Evolutionary conservation across 1,140 invertebrate species (phyloP).

Genomic region (Venturia canescens): DNA sequence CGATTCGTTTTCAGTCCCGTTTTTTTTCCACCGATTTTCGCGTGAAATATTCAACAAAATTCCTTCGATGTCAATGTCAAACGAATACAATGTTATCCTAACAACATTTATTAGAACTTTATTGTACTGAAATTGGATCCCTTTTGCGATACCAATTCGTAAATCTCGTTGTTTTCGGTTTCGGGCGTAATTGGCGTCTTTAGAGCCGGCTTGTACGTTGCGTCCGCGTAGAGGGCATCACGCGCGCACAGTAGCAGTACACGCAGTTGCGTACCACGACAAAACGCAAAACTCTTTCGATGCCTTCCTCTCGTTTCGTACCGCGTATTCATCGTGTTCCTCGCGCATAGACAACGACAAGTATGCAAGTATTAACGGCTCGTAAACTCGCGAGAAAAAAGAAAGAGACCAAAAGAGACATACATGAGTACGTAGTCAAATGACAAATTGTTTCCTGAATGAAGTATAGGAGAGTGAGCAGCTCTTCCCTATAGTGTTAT

Average conservation of each 20-base stretch:
- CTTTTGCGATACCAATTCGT: background rate
- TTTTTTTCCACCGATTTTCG: too few relatives aligned
- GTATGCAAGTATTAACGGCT: constrained; percentile 14
- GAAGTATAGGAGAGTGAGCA: constrained; percentile 41
- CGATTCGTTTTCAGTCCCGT: background rate
- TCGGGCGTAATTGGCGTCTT: background rate
- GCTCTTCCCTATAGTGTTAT: constrained; percentile 16
- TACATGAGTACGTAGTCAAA: constrained; percentile 37
- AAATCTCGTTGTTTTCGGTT: too few relatives aligned
- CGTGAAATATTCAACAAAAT: too few relatives aligned
- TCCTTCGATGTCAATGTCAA: too few relatives aligned
- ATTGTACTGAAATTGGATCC: too few relatives aligned
- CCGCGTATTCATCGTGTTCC: constrained; percentile 36
- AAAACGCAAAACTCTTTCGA: constrained; percentile 47
- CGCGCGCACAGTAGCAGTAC: background rate
- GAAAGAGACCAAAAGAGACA: background rate
- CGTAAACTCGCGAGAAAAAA: background rate
- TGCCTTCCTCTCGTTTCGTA: constrained; percentile 26
- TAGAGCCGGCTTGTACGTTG: constrained; percentile 15
- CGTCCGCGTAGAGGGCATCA: background rate
- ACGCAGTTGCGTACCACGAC: constrained; percentile 29
- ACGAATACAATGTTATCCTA: too few relatives aligned
- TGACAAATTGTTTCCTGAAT: constrained; percentile 55
- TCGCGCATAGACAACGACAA: background rate
- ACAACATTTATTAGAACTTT: too few relatives aligned